Percentiles rank a stretch among this genome's conserved stretches.
These are phyloP conservation scores for Meloe dianella DNA, from an alignment of 2,888 invertebrate species.

Conservation along the genomic window DNA sequence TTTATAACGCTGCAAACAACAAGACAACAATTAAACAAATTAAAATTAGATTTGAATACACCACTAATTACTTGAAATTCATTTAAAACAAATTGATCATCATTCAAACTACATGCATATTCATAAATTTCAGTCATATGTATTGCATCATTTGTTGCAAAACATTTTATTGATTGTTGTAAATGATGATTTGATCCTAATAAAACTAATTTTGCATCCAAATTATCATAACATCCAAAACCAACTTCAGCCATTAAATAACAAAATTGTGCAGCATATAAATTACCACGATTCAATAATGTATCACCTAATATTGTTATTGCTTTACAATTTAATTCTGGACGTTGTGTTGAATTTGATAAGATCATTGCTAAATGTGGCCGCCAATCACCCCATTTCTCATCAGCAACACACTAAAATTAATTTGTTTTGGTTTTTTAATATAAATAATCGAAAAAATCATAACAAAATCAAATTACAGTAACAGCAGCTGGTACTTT, in stretches of 20 bases:
- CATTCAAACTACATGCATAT: conserved; percentile 84
- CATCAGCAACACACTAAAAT: conserved; percentile 70
- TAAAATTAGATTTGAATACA: conserved; percentile 11
- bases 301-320: conserved; percentile 79
- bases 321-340: conserved; percentile 78
- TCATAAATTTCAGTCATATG: conserved; percentile 96
- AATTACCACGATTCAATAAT: conserved; percentile 74
- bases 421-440: conserved; percentile 36
- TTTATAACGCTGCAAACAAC: conserved; percentile 76
- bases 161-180: conserved; percentile 65
- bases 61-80: conserved; percentile 75
- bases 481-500: conserved; percentile 80
- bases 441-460: background rate
- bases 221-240: conserved; percentile 62
- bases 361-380: conserved; percentile 96
- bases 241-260: conserved; percentile 84
- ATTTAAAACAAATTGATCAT: conserved; percentile 73
- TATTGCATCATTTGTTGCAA: conserved; percentile 82
- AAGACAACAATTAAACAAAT: no score
- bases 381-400: conserved; percentile 91
- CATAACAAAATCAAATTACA: conserved; percentile 53
- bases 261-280: conserved; percentile 94
- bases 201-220: conserved; percentile 74
- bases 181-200: conserved; percentile 78
- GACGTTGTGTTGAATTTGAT: conserved; percentile 78